Conservation (phyloP, 2,888 invertebrate species). For the Girardia tigrina region DNA sequence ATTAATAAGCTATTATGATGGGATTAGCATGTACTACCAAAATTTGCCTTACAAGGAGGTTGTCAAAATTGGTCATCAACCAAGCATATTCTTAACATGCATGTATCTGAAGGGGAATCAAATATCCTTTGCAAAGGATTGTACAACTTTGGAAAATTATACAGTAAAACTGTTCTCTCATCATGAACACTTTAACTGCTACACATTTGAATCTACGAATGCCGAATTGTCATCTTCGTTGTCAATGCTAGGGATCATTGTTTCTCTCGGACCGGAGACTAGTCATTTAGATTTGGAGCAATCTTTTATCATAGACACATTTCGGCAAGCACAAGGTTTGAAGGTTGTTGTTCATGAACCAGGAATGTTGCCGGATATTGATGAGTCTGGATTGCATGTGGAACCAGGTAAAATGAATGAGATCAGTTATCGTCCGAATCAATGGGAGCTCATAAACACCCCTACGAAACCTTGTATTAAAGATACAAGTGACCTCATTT, state of each 20-base stretch:
- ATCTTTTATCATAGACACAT: constrained; percentile 35
- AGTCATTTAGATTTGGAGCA: constrained; percentile 30
- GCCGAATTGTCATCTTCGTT: neutral
- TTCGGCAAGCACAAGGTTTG: constrained; percentile 36
- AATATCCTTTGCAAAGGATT: neutral
- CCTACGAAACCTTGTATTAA: constrained; percentile 35
- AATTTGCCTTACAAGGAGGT: constrained; percentile 32
- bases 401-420: constrained; percentile 37
- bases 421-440: constrained; percentile 32
- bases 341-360: constrained; percentile 34
- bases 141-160: constrained; percentile 18
- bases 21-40: constrained; percentile 35
- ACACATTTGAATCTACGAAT: constrained; percentile 37
- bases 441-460: constrained; percentile 34
- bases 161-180: constrained; percentile 35
- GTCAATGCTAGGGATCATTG: constrained; percentile 32
- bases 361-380: constrained; percentile 37
- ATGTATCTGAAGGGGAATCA: constrained; percentile 18
- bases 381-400: constrained; percentile 35
- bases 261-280: constrained; percentile 33
- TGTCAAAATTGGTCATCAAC: constrained; percentile 31
- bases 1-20: constrained; percentile 28
- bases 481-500: neutral
- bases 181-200: constrained; percentile 36
- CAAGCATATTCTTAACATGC: constrained; percentile 26